phyloP scores from a whole-genome alignment of 2,888 invertebrate species.

The Metacarcinus magister region DNA sequence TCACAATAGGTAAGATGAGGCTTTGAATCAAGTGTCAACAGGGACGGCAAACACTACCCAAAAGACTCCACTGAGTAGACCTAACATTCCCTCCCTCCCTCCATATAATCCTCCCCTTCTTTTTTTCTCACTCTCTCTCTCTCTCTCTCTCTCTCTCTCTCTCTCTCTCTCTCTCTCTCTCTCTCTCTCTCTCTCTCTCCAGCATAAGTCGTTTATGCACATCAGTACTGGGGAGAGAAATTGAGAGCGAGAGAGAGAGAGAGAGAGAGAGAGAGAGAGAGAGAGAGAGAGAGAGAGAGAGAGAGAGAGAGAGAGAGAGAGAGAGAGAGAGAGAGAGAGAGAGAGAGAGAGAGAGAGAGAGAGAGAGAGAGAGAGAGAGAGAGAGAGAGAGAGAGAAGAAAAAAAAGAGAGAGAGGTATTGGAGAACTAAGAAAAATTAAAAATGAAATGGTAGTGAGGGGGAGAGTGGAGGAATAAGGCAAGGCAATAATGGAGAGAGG shows the following conservation, averaged over 20 bases:
- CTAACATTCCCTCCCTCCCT: not conserved
- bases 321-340: not conserved
- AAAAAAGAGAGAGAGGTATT: not conserved
- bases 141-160: constrained; percentile 41
- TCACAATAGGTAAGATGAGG: constrained; percentile 41
- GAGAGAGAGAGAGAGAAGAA: not conserved
- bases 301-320: not conserved
- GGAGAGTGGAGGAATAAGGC: not conserved
- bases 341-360: not conserved
- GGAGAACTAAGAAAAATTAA: too few relatives aligned
- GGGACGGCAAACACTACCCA: not conserved
- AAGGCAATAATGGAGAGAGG: not conserved
- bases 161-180: not conserved
- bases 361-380: constrained; percentile 34
- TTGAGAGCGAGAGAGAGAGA: not conserved
- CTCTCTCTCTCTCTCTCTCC: not conserved
- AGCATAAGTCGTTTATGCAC: not conserved
- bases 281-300: constrained; percentile 20
- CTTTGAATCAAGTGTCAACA: constrained; percentile 54
- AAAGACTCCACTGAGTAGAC: not conserved
- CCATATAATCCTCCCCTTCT: not conserved
- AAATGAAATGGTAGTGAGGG: not conserved
- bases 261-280: not conserved
- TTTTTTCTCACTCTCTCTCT: not conserved
- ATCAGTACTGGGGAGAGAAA: not conserved